Evolutionary conservation across 2,113 vertebrate species (phyloP), one percentile per base, ranked within the genome.

Genomic region (Sardina pilchardus): DNA sequence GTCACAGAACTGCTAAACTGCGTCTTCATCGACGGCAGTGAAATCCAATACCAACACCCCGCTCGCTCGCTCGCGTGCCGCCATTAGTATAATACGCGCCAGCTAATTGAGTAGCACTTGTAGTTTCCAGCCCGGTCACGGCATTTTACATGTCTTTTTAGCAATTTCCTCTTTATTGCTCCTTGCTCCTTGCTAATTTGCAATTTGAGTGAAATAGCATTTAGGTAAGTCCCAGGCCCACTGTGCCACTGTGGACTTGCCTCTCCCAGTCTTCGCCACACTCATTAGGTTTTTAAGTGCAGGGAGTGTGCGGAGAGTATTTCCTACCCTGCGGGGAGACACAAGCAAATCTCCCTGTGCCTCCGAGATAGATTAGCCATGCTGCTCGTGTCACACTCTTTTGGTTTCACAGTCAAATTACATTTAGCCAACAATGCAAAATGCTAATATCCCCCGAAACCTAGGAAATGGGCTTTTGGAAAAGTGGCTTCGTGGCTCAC

Each of bases 281-380:
- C 71, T 78, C 71, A 78, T 78, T 78, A 78, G 71, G 34, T 36
- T 34, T 16, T 34, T 36, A 34, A 78, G 71, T 17, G 30, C 71
- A n/a, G 21, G 30, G 30, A 34, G 71, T 78, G 71, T 34, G 71
- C 14, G 12, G 24, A 36, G 71, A 78, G 67, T 75, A 75, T 78
- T 71, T 78, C 30, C 8, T 16, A 75, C 71, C 30, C 71, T 78
- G 71, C 71, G 36, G 71, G 34, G 34, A 36, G 71, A 78, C 71
- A 39, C 71, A 78, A 39, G 71, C 82, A 87, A 71, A 78, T 82
- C 53, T 50, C 34, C 42, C 71, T 82, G 67, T 48, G 82, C 83
- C 47, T 81, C 87, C 48, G n/a, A 71, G 50, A 75, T 48, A 43
- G 63, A 82, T 82, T 82, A 85, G 59, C 71, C 81, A 87, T 82